Evolutionary conservation across 2,888 invertebrate species (phyloP).

Genomic region (Gerris lacustris): DNA sequence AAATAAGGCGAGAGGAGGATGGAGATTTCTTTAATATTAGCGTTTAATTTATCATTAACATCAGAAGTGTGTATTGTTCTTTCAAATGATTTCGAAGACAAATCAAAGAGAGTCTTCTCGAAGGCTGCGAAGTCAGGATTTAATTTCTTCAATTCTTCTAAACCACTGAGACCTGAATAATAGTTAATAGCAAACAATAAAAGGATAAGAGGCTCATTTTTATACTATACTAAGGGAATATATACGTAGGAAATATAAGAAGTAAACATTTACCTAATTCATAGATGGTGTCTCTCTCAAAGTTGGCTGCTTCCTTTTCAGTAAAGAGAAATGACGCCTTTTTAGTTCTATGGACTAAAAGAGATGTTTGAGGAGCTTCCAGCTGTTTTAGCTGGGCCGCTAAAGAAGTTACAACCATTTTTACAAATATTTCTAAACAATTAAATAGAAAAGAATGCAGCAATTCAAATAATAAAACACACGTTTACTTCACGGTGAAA

Average conservation of each 20-base stretch:
- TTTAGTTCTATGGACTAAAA: conserved; percentile 53
- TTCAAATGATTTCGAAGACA: conserved; percentile 63
- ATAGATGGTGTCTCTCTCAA: conserved; percentile 72
- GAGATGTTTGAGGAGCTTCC: conserved; percentile 59
- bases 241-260: neutral
- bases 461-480: too few relatives aligned
- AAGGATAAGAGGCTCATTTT: conserved; percentile 1
- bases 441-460: too few relatives aligned
- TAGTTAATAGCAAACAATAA: conserved; percentile 24
- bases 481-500: too few relatives aligned
- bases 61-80: conserved; percentile 62
- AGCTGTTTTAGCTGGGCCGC: conserved; percentile 65
- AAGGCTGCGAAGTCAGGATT: conserved; percentile 62
- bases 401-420: conserved; percentile 51
- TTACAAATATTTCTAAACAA: neutral
- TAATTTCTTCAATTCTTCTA: conserved; percentile 65
- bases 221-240: conserved; percentile 10
- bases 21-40: conserved; percentile 64
- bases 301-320: conserved; percentile 73
- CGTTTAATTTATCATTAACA: conserved; percentile 63
- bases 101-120: conserved; percentile 61
- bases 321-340: conserved; percentile 78
- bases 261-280: conserved; percentile 53
- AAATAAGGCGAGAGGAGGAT: conserved; percentile 77
- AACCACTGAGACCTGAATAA: conserved; percentile 54